Evolutionary conservation across 2,888 invertebrate species (phyloP).

Genomic region (Furcula furcula): DNA sequence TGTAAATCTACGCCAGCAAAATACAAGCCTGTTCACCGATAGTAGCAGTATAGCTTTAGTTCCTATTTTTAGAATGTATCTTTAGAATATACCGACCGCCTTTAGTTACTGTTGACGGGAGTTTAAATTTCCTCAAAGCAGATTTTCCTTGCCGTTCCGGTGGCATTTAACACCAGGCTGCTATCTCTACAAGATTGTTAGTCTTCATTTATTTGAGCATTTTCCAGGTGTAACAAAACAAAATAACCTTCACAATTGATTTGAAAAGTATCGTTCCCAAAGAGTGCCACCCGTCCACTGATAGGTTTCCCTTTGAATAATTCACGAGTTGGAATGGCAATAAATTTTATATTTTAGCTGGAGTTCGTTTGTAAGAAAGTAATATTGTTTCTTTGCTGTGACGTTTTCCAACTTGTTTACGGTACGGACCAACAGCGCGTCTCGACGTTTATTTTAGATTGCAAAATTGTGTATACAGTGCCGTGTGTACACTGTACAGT

Average conservation of each 20-base stretch:
- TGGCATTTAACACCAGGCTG: too few species aligned
- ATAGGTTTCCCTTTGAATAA: slow-evolving; percentile 23
- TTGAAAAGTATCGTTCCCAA: slow-evolving; percentile 1
- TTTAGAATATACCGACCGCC: too few species aligned
- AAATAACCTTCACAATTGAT: slow-evolving; percentile 1
- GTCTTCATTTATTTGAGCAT: too few species aligned
- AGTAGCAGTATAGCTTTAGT: too few species aligned
- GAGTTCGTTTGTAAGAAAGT: slow-evolving; percentile 24
- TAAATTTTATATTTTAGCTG: slow-evolving; percentile 31
- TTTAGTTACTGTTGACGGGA: too few species aligned
- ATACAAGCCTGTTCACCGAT: too few species aligned
- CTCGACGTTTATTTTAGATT: slow-evolving; percentile 21
- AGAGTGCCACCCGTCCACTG: slow-evolving; percentile 6
- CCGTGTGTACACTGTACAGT: slow-evolving; percentile 14
- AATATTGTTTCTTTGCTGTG: slow-evolving; percentile 27
- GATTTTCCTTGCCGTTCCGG: too few species aligned
- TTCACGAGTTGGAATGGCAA: slow-evolving; percentile 20
- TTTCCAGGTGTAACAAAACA: neutral
- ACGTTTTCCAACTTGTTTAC: slow-evolving; percentile 31
- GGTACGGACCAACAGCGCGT: slow-evolving; percentile 15
- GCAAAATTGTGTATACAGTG: slow-evolving; percentile 21
- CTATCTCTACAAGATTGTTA: too few species aligned
- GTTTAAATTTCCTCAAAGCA: too few species aligned
- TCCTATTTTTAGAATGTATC: too few species aligned
- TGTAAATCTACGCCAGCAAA: too few species aligned